Base-by-base conservation (phyloP, 2,113 vertebrate species). In the Eonycteris spelaea region DNA sequence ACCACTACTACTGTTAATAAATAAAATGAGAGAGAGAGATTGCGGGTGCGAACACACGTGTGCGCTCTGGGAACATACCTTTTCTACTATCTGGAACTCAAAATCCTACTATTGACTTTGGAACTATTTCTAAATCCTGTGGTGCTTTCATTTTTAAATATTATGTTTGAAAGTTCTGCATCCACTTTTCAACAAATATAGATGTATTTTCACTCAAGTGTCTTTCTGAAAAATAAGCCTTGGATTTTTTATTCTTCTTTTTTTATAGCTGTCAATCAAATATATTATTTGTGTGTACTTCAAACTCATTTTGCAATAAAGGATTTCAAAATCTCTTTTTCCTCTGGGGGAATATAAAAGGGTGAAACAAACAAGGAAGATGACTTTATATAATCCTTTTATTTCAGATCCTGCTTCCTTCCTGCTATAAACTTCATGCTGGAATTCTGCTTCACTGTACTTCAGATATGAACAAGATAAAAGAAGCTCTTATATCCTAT, bases 251-350 rank as follows among this genome's bases (percentile, higher is more conserved):
- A 75, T 13, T 13, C 3, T 22, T 96, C 75, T 24, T 84, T 74
- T 87, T 63, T 68, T 78, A 68, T 77, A 89, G 57, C 68, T 96
- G 93, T 96, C 94, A 95, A 71, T 98, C 91, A 96, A 53, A 93
- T 73, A 83, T 78, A 97, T 87, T 95, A 95, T 84, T 95, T 94
- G 93, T 51, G 59, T 90, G 82, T 85, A 89, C 82, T 96, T 97
- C 78, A 91, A 97, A 96, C 95, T 93, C 83, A 96, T 95, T 97
- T 96, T 93, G 65, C 63, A 96, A 91, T 93, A 94, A 97, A 96
- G 57, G 70, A 94, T 96, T 97, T 96, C 55, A 95, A 95, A 97
- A 91, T 91, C 83, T 38, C 57, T 89, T 61, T 78, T 88, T 95
- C 57, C 86, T 96, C 92, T 61, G 3, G 57, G 91, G 82, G 48